Percentiles rank a stretch among this genome's conserved stretches.
phyloP scores from a whole-genome alignment of 1,140 invertebrate genomes.

The Macrocentrus cingulum region DNA sequence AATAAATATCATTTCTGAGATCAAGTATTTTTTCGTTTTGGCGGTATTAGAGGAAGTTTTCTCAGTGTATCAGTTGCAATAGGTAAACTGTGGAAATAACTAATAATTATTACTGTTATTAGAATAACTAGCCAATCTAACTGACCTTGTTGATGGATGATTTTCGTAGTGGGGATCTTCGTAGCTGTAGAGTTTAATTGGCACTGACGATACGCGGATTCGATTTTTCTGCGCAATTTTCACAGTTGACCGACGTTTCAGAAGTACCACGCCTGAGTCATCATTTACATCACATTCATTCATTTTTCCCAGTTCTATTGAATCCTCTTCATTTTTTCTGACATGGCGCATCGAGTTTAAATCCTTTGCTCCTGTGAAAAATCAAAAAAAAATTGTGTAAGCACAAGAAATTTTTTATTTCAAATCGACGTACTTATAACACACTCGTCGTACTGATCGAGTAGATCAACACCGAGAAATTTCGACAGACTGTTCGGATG shows the following conservation, averaged over 20 bases:
- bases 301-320: conserved; percentile 15
- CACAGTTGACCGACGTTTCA: conserved; percentile 30
- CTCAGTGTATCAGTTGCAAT: background rate
- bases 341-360: conserved; percentile 19
- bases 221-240: conserved; percentile 29
- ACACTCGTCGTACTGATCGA: conserved; percentile 60
- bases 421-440: conserved; percentile 52
- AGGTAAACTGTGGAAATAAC: too few species aligned
- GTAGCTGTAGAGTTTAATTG: conserved; percentile 27
- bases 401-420: too few species aligned
- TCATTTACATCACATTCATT: background rate
- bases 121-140: background rate
- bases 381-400: background rate
- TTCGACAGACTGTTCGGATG: conserved; percentile 53
- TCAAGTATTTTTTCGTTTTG: too few species aligned
- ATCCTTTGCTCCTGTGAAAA: conserved; percentile 18
- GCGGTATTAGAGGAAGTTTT: background rate
- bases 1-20: too few species aligned
- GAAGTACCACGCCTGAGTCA: conserved; percentile 17
- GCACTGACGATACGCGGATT: conserved; percentile 22
- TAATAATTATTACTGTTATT: too few species aligned
- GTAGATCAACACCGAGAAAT: conserved; percentile 64
- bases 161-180: conserved; percentile 26
- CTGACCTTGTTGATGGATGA: conserved; percentile 14
- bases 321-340: conserved; percentile 1